Base-by-base conservation (phyloP, 2,888 invertebrate genomes). In the Hirtodrosophila histrioides region DNA sequence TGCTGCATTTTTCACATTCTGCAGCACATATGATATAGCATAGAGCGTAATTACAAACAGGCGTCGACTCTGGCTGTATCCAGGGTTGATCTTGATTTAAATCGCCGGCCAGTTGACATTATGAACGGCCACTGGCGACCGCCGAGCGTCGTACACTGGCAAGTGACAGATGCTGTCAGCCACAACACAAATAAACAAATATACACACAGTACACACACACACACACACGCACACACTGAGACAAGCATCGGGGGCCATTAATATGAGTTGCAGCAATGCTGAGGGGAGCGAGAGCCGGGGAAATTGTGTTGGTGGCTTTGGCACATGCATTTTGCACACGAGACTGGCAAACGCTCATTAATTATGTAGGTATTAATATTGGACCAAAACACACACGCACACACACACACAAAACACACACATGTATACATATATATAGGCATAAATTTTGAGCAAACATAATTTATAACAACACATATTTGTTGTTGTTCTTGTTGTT, bases 161-260 rank as follows among this genome's bases (percentile, higher is more conserved):
- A 83, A 88, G 69, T 88, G 86, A 88, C 85, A 86, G 86, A 86
- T 86, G 85, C 86, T 86, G 85, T 86, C 88, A 88, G 71, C 86
- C 84, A 82, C 82, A 85, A 79, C 68, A 75, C 71, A 73, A 65
- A 73, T 45, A 75, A 37, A 57, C 40, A 53, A 40, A 61, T 17
- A 45, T n/a, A 46, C 31, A 69, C 39, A 44, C 29, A 7, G n/a
- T n/a, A n/a, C n/a, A n/a, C n/a, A n/a, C n/a, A 61, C 23, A 53
- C 41, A 40, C 44, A 36, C 4, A 51, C 48, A 68, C 39, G 39
- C 45, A 24, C 10, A 57, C 33, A 55, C 0, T 2, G 17, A 17
- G 17, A 39, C 12, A 44, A 5, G 46, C 33, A 45, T 12, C 43
- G 48, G 40, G 56, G 44, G 75, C 60, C 62, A 72, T 72, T 69